Base-by-base conservation (phyloP, 2,888 invertebrate genomes). In the Rhabditophanes sp. region DNA sequence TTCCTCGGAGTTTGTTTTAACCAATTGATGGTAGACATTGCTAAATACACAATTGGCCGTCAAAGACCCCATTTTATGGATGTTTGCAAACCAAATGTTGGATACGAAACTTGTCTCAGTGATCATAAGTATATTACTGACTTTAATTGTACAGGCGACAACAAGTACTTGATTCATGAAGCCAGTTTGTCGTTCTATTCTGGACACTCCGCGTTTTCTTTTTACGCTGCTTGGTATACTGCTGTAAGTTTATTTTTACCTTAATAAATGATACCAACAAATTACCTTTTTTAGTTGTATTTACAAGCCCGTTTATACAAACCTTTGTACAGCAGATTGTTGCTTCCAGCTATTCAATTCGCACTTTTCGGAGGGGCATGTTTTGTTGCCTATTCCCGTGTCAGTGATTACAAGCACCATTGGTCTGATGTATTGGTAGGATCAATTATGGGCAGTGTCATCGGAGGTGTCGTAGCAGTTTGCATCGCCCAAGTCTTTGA, bases 391-490 rank as follows among this genome's bases (percentile, higher is more conserved):
- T 50, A 52, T 39, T 39, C 44, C 11, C 41, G 54, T 11, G 38
- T 54, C 17, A 60, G 52, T 20, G 55, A 55, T 43, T 56, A 54
- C 39, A 49, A 39, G 90, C 90, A 93, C 68, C 90, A 93, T 65
- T 88, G 87, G 83, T 85, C 82, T 58, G 93, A 93, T 68, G 90
- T 90, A 2, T 71, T 90, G 19, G 77, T 77, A 32, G 93, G 93
- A 1, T 64, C 66, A 15, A 34, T 72, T 22, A 66, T 74, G 39
- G 74, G 74, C 22, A 46, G 59, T 8, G 22, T 61, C n/a, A 58
- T 67, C 4, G 70, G 69, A 26, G 27, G 27, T 26, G 27, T 9
- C 8, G 8, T 19, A 26, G 60, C 59, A 4, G 25, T 60, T 2
- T 56, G 42, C 33, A 54, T 60, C 18, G 60, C 60, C 5, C 55